Conservation (phyloP, 2,113 vertebrate species). For the Rhagologus leucostigma region DNA sequence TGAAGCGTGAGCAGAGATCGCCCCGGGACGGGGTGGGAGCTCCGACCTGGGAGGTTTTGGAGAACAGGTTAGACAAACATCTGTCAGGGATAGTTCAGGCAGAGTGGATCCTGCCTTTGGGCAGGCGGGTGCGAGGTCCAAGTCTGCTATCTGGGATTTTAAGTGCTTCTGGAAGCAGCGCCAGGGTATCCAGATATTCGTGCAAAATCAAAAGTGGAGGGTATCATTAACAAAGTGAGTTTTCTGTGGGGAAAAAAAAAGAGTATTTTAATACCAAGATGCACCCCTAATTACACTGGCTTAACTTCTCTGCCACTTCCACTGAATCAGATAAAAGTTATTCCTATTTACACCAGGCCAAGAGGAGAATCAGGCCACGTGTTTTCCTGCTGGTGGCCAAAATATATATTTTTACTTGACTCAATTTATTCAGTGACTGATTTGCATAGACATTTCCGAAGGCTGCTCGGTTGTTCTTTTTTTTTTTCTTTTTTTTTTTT, state of each 20-base stretch:
- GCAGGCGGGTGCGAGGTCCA: not conserved
- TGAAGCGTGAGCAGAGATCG: not conserved
- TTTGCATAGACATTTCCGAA: conserved; percentile 42
- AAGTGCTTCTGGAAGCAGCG: not conserved
- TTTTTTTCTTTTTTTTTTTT: no score
- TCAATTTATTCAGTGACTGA: not conserved
- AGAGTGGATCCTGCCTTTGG: conserved; percentile 24
- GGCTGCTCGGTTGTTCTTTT: not conserved
- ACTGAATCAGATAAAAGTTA: not conserved
- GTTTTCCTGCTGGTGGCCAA: not conserved
- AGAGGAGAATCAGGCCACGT: not conserved
- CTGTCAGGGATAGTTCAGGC: conserved; percentile 1
- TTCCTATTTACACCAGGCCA: not conserved
- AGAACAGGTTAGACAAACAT: conserved; percentile 45
- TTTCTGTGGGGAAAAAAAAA: not conserved
- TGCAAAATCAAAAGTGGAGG: not conserved
- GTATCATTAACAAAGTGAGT: not conserved
- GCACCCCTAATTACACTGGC: not conserved
- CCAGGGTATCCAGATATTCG: not conserved
- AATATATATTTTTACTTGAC: not conserved
- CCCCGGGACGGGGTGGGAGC: conserved; percentile 39
- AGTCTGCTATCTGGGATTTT: not conserved
- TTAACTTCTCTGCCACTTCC: not conserved
- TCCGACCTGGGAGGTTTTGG: conserved; percentile 29
- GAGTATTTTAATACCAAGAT: not conserved